Evolutionary conservation across 2,797 vertebrate species (phyloP), one percentile per base, ranked within the genome.

Genomic region (Malurus splendens): DNA sequence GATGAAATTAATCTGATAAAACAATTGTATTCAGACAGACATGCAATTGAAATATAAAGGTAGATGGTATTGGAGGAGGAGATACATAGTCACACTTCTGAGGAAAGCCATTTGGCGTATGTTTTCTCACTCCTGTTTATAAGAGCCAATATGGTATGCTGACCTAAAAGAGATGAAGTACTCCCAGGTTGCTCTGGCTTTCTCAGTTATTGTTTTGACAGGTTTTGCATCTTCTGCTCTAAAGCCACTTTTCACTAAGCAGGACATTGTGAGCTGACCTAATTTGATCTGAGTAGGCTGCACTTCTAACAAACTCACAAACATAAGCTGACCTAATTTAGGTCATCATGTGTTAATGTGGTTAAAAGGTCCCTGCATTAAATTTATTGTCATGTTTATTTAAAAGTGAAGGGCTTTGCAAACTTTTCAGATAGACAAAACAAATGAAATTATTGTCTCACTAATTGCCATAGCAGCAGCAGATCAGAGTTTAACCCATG

Each of bases 251-350:
- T 82, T 73, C 70, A 52, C 56, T 47, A 87, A 85, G 45, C 62
- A 83, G 73, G 83, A 87, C 75, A 71, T 41, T 65, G 71, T 10
- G 4, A 71, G 51, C 59, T 94, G 95, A 93, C 95, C 96, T 92
- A 93, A 72, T 96, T 94, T 92, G 50, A 82, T 82, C 14, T 57
- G 65, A 91, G 77, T 59, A 67, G 44, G 59, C 71, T 77, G 62
- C 45, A 75, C 59, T 79, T 80, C 50, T 57, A 79, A 86, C 67
- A 82, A 61, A 89, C 30, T 71, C 65, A 59, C 41, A 86, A 80
- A 81, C 57, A 82, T 48, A 80, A 67, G n/a, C 25, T 95, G 86
- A 94, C 91, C 94, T 94, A 90, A 88, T 95, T 96, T 62, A 82
- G 78, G 67, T 86, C 61, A 71, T 90, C 39, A 15, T 64, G 32